Base-by-base conservation (phyloP, 2,888 invertebrate genomes). In the Lasioglossum leucozonium region DNA sequence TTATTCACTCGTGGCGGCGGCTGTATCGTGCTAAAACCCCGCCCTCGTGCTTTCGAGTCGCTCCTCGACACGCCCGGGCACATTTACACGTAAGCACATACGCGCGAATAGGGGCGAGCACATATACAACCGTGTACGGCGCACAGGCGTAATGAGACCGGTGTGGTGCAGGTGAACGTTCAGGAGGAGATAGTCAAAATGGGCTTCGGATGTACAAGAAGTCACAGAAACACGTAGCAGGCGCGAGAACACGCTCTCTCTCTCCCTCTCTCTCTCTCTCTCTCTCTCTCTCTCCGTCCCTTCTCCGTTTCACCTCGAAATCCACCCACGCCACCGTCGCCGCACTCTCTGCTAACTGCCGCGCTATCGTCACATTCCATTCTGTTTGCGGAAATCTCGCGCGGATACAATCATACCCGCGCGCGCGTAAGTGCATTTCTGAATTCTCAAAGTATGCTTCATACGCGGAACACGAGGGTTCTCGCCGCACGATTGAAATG, bases 141-240 rank as follows among this genome's bases (percentile, higher is more conserved):
- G 78, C 87, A 83, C 34, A 88, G 86, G 82, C 89, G 88, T 92
- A 92, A 92, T 91, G 92, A 92, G 90, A 87, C 55, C n/a, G 55
- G 86, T 88, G 86, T 88, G 84, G 62, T 88, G 77, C 81, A 79
- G 74, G 87, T 80, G 81, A 86, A 84, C 81, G 81, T 72, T 77
- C 71, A 79, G 87, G 84, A 86, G 85, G 77, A 91, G 91, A 90
- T 88, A 91, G 87, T 88, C 84, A 69, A 86, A 89, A 90, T 88
- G 89, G 87, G 89, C 81, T 88, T 84, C 82, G 80, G 71, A 72
- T 65, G 80, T 67, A 65, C 47, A 74, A 87, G 84, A 84, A 90
- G 87, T 91, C 90, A 81, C 88, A 82, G 90, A 78, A 84, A 78
- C 80, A 72, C 83, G 88, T 87, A 90, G 89, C 55, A 77, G 88